These are phyloP conservation scores for Amiota mariae DNA, from an alignment of 2,888 invertebrate genomes.

Conservation along the genomic window DNA sequence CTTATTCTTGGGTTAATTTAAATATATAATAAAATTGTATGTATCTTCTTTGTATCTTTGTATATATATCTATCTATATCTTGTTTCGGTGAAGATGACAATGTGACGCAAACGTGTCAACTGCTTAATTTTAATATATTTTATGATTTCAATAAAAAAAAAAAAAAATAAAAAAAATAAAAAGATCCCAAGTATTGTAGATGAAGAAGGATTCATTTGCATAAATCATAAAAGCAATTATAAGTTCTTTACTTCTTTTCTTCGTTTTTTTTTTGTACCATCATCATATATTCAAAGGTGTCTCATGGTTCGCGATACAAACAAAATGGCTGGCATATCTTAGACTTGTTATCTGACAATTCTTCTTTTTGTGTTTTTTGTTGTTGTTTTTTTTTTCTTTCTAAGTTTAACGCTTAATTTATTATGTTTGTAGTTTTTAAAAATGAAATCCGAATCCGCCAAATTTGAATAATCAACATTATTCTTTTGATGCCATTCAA, in stretches of 20 bases:
- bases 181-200: not conserved
- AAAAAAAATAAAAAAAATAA: constrained; percentile 19
- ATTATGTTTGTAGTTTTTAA: not conserved
- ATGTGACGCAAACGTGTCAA: constrained; percentile 23
- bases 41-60: not conserved
- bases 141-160: constrained; percentile 33
- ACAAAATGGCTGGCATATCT: not conserved
- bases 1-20: constrained; percentile 9
- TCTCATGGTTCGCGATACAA: not conserved
- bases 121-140: constrained; percentile 22
- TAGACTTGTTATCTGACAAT: not conserved
- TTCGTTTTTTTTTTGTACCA: not conserved
- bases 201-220: constrained; percentile 58
- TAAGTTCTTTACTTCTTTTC: constrained; percentile 36
- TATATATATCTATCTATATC: not conserved
- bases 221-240: constrained; percentile 64
- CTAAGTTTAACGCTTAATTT: not conserved
- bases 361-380: no score
- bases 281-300: not conserved
- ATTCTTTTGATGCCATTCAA: not conserved
- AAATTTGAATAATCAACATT: constrained; percentile 14
- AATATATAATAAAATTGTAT: constrained; percentile 11
- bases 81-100: not conserved
- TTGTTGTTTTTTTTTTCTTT: not conserved
- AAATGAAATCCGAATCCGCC: constrained; percentile 21